Conservation (phyloP, 2,113 vertebrate species). For the Epinephelus cyanopodus region DNA sequence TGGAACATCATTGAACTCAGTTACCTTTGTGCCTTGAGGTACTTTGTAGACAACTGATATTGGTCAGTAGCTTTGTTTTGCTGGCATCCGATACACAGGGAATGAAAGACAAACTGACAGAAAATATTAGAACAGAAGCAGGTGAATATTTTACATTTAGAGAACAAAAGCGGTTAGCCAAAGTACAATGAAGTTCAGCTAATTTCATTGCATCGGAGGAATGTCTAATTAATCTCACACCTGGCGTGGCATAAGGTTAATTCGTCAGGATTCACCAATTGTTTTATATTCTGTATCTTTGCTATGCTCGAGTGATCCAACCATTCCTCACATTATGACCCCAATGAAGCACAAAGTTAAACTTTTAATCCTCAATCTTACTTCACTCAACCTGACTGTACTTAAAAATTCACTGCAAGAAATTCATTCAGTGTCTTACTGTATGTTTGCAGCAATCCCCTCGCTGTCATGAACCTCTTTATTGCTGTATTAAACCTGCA, state of each 20-base stretch:
- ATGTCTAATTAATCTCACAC: constrained; percentile 37
- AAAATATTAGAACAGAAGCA: not conserved
- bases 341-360: constrained; percentile 1
- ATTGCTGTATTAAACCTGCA: not conserved
- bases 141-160: constrained; percentile 16
- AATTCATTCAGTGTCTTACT: not conserved
- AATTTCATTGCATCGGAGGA: constrained; percentile 2
- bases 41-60: no score
- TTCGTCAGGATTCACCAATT: constrained; percentile 28
- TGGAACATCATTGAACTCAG: not conserved
- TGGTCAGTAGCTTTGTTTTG: no score
- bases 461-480: not conserved
- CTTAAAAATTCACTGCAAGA: not conserved
- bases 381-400: not conserved
- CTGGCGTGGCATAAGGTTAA: constrained; percentile 3
- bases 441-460: not conserved
- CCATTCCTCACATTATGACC: constrained; percentile 23
- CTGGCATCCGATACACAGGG: no score
- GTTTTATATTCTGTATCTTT: constrained; percentile 33
- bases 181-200: not conserved
- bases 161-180: constrained; percentile 12
- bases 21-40: not conserved
- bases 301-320: constrained; percentile 41
- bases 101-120: not conserved
- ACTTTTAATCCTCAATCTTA: constrained; percentile 24